Evolutionary conservation across 2,113 vertebrate species (phyloP), one percentile per base, ranked within the genome.

Genomic region (Cinclus mexicanus): DNA sequence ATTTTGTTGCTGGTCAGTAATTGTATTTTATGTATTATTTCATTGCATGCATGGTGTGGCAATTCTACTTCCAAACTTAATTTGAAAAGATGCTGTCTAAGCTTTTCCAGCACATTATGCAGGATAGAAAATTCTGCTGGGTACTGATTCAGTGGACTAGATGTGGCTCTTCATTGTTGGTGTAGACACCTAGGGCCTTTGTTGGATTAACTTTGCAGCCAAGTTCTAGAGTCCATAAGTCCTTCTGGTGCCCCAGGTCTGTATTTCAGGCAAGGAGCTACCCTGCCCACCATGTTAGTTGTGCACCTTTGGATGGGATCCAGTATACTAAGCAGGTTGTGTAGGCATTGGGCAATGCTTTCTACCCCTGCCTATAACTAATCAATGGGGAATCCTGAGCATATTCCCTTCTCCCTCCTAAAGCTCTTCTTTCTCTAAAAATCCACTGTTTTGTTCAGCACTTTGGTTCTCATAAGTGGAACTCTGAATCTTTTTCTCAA

Each of bases 1-100:
- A 99, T 97, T 98, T 99, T 49, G 99, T 99, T 61, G 99, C 99
- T 79, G 99, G 99, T 99, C 90, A 93, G 98, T 97, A 87, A 77
- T 55, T 24, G 35, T 35, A 44, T 82, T 82, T 37, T 74, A 37
- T 50, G 2, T 77, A 28, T 63, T 72, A 65, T 72, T 89, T 93
- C 10, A 35, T 55, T 63, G 28, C 3, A 1, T 55, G 22, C 37
- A 17, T 39, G 53, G 18, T 23, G 11, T 72, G 29, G 11, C 26
- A 74, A 83, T 93, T 83, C 44, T 79, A 0, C 80, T 80, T 90
- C 44, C 67, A 52, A 89, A 86, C 47, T 60, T 64, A 17, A 49
- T 59, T 75, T 3, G 1, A 64, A 79, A 78, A 82, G 1, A 47
- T 46, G 17, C 31, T 87, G 77, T 77, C 26, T 49, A 82, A 60